These are phyloP conservation scores for Momotus momota DNA, from an alignment of 2,797 vertebrate genomes.

Conservation along the genomic window DNA sequence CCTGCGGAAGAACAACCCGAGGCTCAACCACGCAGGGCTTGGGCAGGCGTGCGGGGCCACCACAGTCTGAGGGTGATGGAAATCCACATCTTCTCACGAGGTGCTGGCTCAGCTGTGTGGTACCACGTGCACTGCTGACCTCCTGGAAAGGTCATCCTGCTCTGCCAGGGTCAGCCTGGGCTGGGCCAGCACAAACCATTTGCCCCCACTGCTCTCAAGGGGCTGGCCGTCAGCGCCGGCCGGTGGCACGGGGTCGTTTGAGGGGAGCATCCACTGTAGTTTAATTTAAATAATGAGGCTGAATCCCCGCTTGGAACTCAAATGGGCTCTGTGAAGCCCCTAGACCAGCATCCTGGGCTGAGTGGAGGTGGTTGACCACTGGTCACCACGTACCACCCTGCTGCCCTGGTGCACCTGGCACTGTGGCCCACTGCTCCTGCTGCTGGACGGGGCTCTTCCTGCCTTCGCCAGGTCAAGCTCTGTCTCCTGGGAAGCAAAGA, in stretches of 20 bases:
- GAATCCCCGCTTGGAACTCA: background rate
- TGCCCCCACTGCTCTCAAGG: background rate
- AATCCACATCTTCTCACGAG: background rate
- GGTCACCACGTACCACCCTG: background rate
- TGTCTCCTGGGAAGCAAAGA: background rate
- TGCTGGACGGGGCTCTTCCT: background rate
- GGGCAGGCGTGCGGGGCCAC: fast-evolving
- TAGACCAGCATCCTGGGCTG: background rate
- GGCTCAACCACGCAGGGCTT: fast-evolving
- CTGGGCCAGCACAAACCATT: background rate
- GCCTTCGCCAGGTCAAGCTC: background rate
- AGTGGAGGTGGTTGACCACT: background rate
- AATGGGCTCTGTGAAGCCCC: background rate
- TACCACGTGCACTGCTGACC: background rate
- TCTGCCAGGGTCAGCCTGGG: background rate
- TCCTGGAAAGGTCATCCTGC: background rate
- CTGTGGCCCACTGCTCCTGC: background rate
- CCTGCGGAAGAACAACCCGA: background rate
- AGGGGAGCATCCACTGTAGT: background rate
- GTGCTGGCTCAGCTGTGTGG: background rate
- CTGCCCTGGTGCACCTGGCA: background rate
- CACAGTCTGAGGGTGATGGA: fast-evolving
- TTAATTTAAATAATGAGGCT: background rate
- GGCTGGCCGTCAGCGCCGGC: background rate
- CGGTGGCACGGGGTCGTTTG: background rate